A percentile compares a stretch with the other conserved stretches of the same genome.
phyloP scores from a whole-genome alignment of 53 echinoderm and acorn worm genomes.

The Holothuria leucospilota region DNA sequence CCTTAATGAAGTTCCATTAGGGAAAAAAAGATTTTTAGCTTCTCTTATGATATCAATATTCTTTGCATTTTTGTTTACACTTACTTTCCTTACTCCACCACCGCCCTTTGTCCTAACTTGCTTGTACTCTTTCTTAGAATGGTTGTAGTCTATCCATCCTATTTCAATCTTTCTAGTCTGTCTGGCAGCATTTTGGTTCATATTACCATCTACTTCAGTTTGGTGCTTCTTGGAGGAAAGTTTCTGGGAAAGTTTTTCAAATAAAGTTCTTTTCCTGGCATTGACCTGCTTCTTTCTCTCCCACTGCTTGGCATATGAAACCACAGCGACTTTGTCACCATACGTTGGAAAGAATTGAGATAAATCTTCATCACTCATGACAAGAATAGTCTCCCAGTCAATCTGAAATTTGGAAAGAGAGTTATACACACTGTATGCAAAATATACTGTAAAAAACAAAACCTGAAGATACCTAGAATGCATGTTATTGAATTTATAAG shows the following conservation, averaged over 20 bases:
- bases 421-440: not conserved
- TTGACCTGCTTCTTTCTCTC: conserved; percentile 24
- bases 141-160: conserved; percentile 39
- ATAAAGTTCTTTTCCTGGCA: conserved; percentile 19
- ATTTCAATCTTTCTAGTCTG: conserved; percentile 17
- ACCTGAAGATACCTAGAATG: no score
- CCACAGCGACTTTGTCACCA: conserved; percentile 20
- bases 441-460: not conserved
- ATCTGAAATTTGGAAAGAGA: conserved; percentile 18
- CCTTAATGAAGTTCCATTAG: conserved; percentile 6
- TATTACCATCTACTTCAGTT: not conserved
- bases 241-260: conserved; percentile 25
- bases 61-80: conserved; percentile 11
- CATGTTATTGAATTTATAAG: no score
- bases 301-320: conserved; percentile 23
- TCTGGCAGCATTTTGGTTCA: not conserved
- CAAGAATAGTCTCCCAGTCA: conserved; percentile 35
- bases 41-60: not conserved
- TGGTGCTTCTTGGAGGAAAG: not conserved
- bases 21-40: conserved; percentile 6
- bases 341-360: conserved; percentile 4
- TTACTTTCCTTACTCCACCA: conserved; percentile 16
- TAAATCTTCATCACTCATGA: conserved; percentile 10
- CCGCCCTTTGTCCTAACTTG: conserved; percentile 22
- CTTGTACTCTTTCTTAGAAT: not conserved